phyloP scores from a whole-genome alignment of 2,113 vertebrate species.

The Sarotherodon lohbergeri region DNA sequence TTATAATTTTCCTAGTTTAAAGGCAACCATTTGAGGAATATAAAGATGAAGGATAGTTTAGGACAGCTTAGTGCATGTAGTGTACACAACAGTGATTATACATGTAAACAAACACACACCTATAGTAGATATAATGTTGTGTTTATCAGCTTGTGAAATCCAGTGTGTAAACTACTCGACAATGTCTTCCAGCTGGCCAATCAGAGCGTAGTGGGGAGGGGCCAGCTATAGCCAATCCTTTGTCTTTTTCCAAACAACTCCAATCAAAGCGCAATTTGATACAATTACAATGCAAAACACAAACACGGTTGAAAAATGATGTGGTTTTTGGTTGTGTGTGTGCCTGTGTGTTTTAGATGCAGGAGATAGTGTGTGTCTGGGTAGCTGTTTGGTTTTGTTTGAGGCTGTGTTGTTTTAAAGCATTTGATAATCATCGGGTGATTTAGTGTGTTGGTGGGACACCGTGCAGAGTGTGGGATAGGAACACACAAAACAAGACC shows the following conservation, averaged over 20 bases:
- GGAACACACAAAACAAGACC: conserved; percentile 9
- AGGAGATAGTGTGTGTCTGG: conserved; percentile 51
- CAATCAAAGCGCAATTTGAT: conserved; percentile 59
- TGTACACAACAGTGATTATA: neutral
- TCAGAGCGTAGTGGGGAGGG: conserved; percentile 38
- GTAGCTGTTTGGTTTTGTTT: conserved; percentile 49
- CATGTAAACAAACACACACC: neutral
- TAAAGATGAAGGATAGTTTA: neutral
- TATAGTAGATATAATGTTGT: neutral
- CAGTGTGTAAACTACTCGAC: conserved; percentile 33
- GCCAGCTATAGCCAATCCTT: conserved; percentile 12
- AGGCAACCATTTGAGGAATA: neutral
- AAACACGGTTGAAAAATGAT: conserved; percentile 46
- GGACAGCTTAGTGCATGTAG: neutral
- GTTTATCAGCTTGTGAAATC: conserved; percentile 57
- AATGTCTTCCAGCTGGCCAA: conserved; percentile 59
- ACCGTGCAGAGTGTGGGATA: conserved; percentile 23
- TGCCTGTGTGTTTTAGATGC: conserved; percentile 48
- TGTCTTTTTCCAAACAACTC: conserved; percentile 14
- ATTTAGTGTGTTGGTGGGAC: conserved; percentile 2
- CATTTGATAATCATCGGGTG: conserved; percentile 41
- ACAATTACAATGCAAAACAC: conserved; percentile 47
- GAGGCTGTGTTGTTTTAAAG: conserved; percentile 52
- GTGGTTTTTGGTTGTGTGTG: conserved; percentile 34
- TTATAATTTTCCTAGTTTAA: neutral